These are phyloP conservation scores for Paralinhomoeus sp. DNA, from an alignment of 2,888 invertebrate species.

Conservation along the genomic window DNA sequence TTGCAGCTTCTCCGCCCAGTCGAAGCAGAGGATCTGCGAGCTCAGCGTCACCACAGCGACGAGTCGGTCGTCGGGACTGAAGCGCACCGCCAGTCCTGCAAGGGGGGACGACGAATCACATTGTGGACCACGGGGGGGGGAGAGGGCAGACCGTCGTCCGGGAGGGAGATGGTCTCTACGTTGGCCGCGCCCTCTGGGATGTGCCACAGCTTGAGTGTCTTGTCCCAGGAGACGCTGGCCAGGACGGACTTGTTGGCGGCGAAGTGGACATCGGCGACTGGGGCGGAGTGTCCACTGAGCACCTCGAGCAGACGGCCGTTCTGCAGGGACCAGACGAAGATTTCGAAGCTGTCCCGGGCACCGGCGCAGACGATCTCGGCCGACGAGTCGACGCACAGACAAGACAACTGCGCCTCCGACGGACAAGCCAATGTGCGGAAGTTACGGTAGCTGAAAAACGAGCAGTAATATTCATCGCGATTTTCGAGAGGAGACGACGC, in stretches of 20 bases:
- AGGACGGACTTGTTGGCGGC: conserved; percentile 37
- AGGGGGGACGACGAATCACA: conserved; percentile 2
- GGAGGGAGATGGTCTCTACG: conserved; percentile 54
- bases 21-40: conserved; percentile 58
- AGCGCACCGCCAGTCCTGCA: conserved; percentile 51
- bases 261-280: conserved; percentile 59
- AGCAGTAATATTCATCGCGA: neutral
- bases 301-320: conserved; percentile 64
- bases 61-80: conserved; percentile 70
- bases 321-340: conserved; percentile 85
- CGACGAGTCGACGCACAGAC: conserved; percentile 54
- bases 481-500: neutral
- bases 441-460: conserved; percentile 58
- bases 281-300: conserved; percentile 74
- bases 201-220: conserved; percentile 70
- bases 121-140: neutral
- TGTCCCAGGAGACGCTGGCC: conserved; percentile 82
- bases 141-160: conserved; percentile 40
- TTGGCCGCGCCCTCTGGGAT: conserved; percentile 55
- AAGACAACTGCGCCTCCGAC: conserved; percentile 67
- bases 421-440: conserved; percentile 87
- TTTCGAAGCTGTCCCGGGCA: conserved; percentile 75
- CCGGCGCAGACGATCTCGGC: conserved; percentile 85
- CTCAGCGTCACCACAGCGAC: conserved; percentile 74
- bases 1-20: conserved; percentile 39